Conservation (phyloP, 2,888 invertebrate genomes). For the Diploptera punctata region DNA sequence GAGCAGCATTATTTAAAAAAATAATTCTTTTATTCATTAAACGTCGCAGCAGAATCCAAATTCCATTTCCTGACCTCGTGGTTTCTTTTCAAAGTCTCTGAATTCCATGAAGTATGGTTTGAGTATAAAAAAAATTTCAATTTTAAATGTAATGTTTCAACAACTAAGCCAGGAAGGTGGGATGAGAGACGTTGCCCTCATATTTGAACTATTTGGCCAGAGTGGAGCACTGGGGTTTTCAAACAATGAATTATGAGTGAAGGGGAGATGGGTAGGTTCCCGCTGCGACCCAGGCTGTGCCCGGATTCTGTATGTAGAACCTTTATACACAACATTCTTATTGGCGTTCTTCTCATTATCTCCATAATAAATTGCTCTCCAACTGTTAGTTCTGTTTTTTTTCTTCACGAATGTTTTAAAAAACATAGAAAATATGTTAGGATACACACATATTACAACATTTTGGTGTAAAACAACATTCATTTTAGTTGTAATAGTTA, state of each 20-base stretch:
- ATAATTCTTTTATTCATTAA: constrained; percentile 28
- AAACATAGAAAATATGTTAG: too few species aligned
- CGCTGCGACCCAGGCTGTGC: too few species aligned
- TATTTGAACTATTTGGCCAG: background rate
- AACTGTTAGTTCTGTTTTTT: too few species aligned
- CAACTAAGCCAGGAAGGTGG: constrained; percentile 9
- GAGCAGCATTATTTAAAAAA: background rate
- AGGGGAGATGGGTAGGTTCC: too few species aligned
- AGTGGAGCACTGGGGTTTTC: background rate
- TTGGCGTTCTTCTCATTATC: too few species aligned
- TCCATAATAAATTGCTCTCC: too few species aligned
- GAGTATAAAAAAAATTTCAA: constrained; percentile 18
- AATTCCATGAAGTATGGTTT: background rate
- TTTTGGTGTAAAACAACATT: too few species aligned
- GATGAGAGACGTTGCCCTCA: background rate
- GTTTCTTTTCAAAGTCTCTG: background rate
- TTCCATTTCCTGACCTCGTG: background rate
- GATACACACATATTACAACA: too few species aligned
- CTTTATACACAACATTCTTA: too few species aligned
- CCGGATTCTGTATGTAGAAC: too few species aligned
- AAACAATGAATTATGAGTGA: constrained; percentile 7
- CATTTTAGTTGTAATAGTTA: too few species aligned
- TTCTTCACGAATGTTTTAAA: too few species aligned
- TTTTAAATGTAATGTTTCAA: constrained; percentile 23
- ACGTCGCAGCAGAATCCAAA: background rate